Percentiles rank a stretch among this genome's conserved stretches.
Evolutionary conservation across 2,797 vertebrate species (phyloP).

Genomic region (Glyptemys insculpta): DNA sequence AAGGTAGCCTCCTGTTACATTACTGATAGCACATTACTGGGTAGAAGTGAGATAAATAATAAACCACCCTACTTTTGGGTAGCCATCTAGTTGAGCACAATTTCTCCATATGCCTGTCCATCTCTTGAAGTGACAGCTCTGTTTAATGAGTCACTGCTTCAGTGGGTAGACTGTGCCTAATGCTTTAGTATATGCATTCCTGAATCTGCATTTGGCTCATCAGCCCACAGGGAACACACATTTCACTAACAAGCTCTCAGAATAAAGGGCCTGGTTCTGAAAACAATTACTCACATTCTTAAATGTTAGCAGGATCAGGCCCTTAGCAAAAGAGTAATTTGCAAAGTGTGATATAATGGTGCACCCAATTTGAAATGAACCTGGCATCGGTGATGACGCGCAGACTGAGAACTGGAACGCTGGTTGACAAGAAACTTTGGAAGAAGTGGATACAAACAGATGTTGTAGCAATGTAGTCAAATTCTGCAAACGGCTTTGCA

Average conservation of each 20-base stretch:
- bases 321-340: neutral
- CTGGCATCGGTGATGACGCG: neutral
- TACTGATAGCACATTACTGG: neutral
- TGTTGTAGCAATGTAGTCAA: conserved; percentile 54
- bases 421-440: neutral
- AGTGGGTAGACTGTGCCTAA: conserved; percentile 19
- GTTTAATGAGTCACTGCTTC: neutral
- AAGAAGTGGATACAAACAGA: neutral
- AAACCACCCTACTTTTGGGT: neutral
- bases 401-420: neutral
- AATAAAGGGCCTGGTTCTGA: neutral
- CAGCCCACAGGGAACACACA: neutral
- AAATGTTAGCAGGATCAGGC: neutral
- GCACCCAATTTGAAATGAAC: neutral
- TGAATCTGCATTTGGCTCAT: conserved; percentile 20
- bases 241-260: neutral
- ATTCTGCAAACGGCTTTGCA: conserved; percentile 18
- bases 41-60: neutral
- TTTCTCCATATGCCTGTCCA: neutral
- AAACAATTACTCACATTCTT: neutral
- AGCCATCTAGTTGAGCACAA: neutral
- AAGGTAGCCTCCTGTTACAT: neutral
- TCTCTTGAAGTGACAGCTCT: conserved; percentile 32
- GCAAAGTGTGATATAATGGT: neutral
- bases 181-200: conserved; percentile 31